Conservation (phyloP, 2,797 vertebrate genomes). For the Astyanax mexicanus region DNA sequence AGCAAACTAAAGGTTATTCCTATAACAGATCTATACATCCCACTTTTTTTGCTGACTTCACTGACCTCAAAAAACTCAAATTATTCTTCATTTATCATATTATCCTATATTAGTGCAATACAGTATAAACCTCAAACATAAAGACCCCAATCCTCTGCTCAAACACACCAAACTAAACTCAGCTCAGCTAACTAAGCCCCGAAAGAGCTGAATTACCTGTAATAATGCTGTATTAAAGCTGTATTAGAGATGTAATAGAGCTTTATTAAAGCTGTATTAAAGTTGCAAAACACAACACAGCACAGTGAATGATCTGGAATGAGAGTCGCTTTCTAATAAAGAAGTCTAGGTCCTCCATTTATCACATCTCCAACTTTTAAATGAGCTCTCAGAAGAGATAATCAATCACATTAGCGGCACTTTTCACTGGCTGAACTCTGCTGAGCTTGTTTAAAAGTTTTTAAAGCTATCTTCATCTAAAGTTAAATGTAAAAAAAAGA, state of each 20-base stretch:
- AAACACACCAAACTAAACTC: background rate
- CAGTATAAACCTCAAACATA: too few species aligned
- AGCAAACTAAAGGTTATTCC: too few species aligned
- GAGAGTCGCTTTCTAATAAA: too few species aligned
- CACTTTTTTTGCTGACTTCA: too few species aligned
- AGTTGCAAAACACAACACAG: conserved; percentile 1
- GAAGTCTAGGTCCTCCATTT: conserved; percentile 3
- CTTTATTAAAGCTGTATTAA: too few species aligned
- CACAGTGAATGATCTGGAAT: background rate
- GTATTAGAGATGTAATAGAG: background rate
- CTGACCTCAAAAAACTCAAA: too few species aligned
- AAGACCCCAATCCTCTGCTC: background rate
- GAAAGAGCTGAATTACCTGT: background rate
- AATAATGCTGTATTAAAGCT: background rate
- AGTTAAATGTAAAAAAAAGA: too few species aligned
- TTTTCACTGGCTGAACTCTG: background rate
- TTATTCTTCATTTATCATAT: too few species aligned
- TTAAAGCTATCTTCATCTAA: too few species aligned
- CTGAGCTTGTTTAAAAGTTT: too few species aligned
- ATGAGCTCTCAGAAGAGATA: background rate
- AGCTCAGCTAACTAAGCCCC: background rate
- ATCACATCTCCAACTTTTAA: conserved; percentile 23
- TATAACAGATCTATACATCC: too few species aligned
- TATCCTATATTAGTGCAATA: too few species aligned
- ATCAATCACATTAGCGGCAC: background rate